Evolutionary conservation across 2,797 vertebrate genomes (phyloP).

Genomic region (Silurus aristotelis): DNA sequence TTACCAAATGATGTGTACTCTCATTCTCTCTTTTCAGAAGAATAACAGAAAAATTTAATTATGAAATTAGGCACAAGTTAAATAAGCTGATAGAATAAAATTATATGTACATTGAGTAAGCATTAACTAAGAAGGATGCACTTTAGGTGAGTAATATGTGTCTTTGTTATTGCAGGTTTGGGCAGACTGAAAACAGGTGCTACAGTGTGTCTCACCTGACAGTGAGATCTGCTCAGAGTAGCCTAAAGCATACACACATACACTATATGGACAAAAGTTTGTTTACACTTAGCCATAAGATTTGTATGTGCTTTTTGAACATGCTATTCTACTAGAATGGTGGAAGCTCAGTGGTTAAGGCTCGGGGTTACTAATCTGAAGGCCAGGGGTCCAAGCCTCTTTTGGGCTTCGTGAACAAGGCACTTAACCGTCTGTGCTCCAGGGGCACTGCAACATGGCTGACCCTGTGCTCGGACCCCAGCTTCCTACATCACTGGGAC

Average conservation of each 20-base stretch:
- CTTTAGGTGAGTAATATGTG: neutral
- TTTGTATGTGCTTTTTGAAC: no score
- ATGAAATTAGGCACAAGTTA: constrained; percentile 19
- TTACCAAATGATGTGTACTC: neutral
- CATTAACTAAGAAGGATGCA: neutral
- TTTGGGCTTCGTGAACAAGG: no score
- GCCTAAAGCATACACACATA: neutral
- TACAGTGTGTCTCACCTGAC: neutral
- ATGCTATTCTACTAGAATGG: no score
- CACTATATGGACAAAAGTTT: neutral
- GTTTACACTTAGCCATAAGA: no score
- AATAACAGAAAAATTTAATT: neutral
- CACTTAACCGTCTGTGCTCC: no score
- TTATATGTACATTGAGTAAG: neutral
- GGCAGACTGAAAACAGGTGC: neutral
- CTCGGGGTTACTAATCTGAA: no score
- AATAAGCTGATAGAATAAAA: neutral
- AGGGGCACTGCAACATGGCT: no score
- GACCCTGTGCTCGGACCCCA: no score
- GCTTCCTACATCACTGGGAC: no score
- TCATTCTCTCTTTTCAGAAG: neutral
- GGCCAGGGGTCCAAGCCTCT: no score
- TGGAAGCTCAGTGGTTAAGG: no score
- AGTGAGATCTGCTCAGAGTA: neutral
- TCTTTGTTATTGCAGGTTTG: constrained; percentile 11